phyloP scores from a whole-genome alignment of 2,113 vertebrate species.

The Notechis scutatus region DNA sequence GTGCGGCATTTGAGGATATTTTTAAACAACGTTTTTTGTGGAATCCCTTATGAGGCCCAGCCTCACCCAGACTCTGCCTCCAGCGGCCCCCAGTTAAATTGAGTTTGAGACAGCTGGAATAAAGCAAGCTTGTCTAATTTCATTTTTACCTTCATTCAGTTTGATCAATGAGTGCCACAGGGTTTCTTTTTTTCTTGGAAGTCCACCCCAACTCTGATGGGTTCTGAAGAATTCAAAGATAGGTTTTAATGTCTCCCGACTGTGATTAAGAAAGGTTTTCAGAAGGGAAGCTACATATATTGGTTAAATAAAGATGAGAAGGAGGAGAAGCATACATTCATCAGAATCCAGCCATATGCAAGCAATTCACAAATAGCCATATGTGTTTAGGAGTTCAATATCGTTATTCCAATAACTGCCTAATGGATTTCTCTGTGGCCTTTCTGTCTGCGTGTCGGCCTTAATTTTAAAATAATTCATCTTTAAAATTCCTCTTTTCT shows the following conservation, averaged over 20 bases:
- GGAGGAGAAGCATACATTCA: not conserved
- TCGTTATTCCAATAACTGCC: rapidly evolving
- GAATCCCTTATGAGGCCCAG: too few relatives aligned
- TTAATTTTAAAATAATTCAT: not conserved
- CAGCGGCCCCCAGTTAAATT: too few relatives aligned
- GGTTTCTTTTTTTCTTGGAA: not conserved
- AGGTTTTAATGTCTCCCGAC: not conserved
- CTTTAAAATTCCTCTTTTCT: not conserved
- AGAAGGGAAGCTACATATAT: not conserved
- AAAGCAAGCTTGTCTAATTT: not conserved
- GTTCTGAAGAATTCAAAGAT: not conserved
- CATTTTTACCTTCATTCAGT: not conserved
- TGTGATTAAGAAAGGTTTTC: not conserved
- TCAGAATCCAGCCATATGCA: not conserved
- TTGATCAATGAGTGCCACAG: not conserved
- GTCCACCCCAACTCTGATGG: not conserved
- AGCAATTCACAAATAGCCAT: not conserved
- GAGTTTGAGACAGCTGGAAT: not conserved
- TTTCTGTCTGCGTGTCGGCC: not conserved
- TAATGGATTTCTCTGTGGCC: not conserved
- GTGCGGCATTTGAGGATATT: too few relatives aligned
- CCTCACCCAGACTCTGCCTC: too few relatives aligned
- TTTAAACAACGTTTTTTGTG: too few relatives aligned
- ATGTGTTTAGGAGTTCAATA: not conserved
- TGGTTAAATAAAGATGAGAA: not conserved